phyloP scores from a whole-genome alignment of 2,797 vertebrate species.

The Ispidina picta region DNA sequence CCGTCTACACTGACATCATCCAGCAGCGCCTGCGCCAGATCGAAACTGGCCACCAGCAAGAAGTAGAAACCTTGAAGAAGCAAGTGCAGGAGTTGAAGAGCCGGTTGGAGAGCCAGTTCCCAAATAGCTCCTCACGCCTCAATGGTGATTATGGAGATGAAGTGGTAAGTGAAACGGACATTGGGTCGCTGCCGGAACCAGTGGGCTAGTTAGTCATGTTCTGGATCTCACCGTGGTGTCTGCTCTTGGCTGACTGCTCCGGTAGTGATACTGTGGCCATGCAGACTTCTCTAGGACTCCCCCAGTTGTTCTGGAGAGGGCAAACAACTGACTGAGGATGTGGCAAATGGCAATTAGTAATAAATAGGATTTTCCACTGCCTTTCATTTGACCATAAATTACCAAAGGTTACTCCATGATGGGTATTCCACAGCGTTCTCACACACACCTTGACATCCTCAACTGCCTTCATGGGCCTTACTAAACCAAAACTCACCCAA shows the following conservation, averaged over 20 bases:
- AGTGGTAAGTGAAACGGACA: constrained; percentile 83
- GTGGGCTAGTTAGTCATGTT: rapidly evolving
- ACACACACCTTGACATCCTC: rapidly evolving
- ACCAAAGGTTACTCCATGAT: neutral
- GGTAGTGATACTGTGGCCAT: neutral
- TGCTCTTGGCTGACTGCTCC: neutral
- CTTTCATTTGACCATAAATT: neutral
- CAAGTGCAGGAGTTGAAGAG: constrained; percentile 95
- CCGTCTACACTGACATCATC: constrained; percentile 88
- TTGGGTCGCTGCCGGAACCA: neutral
- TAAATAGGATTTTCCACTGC: neutral
- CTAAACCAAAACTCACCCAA: too few relatives aligned
- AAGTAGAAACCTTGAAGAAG: constrained; percentile 94
- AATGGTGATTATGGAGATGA: constrained; percentile 92
- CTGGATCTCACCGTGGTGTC: neutral
- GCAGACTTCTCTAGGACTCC: neutral
- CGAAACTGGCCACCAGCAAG: constrained; percentile 92
- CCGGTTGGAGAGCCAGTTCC: constrained; percentile 90
- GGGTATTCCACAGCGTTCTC: neutral
- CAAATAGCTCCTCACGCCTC: constrained; percentile 81
- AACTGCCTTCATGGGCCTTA: neutral
- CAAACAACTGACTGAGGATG: rapidly evolving
- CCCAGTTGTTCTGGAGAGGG: neutral
- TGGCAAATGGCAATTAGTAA: neutral
- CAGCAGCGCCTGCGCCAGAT: constrained; percentile 97